Evolutionary conservation across 2,888 invertebrate species (phyloP).

Genomic region (Tenthredo notha): DNA sequence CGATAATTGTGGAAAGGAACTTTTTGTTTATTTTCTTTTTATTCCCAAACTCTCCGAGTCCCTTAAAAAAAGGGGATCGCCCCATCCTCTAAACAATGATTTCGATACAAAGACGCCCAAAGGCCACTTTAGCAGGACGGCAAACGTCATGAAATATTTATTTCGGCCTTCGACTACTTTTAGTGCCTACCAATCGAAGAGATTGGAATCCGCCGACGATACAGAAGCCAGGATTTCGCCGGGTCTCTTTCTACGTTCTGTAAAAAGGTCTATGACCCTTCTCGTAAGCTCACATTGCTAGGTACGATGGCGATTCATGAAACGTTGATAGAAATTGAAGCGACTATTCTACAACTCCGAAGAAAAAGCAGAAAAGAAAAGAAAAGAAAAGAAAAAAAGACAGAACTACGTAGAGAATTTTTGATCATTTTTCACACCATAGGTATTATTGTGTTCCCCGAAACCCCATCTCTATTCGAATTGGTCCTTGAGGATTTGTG

Average conservation of each 20-base stretch:
- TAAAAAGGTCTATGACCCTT: not conserved
- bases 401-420: not conserved
- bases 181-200: constrained; percentile 40
- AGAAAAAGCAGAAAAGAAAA: not conserved
- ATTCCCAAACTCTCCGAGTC: not conserved
- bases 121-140: constrained; percentile 8
- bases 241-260: not conserved
- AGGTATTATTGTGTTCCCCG: not conserved
- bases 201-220: constrained; percentile 24
- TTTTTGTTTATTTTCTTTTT: not conserved
- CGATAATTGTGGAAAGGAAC: constrained; percentile 1
- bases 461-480: not conserved
- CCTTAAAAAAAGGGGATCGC: not conserved
- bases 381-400: not conserved
- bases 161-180: constrained; percentile 14
- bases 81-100: constrained; percentile 21
- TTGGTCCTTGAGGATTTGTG: not conserved
- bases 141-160: constrained; percentile 52
- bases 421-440: not conserved
- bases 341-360: not conserved
- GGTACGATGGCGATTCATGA: not conserved
- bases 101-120: constrained; percentile 25
- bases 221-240: not conserved
- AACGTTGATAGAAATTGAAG: constrained; percentile 15
- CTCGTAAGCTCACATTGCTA: not conserved